These are phyloP conservation scores for Columbina picui DNA, from an alignment of 2,113 vertebrate genomes.

Conservation along the genomic window DNA sequence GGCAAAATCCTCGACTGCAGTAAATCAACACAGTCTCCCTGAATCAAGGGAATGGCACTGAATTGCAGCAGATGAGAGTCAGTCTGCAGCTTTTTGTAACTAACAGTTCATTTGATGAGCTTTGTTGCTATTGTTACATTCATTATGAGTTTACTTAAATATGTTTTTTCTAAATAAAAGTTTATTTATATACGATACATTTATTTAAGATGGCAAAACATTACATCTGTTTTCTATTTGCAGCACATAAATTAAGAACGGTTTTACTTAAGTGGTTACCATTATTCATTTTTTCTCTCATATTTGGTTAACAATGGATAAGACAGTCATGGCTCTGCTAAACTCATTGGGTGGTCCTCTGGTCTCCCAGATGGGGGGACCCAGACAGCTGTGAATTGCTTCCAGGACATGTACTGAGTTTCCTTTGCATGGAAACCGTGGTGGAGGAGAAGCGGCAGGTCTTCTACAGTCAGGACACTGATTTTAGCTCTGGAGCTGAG, in stretches of 20 bases:
- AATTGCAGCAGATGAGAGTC: neutral
- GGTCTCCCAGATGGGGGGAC: fast-evolving
- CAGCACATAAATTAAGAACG: neutral
- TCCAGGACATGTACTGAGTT: neutral
- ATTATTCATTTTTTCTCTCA: neutral
- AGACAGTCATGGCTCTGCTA: neutral
- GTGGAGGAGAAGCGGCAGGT: neutral
- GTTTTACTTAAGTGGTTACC: neutral
- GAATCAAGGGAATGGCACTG: neutral
- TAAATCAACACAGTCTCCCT: neutral
- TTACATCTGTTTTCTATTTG: neutral
- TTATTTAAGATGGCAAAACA: neutral
- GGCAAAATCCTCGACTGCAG: neutral
- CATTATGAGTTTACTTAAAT: neutral
- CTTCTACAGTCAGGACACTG: neutral
- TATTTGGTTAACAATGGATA: neutral
- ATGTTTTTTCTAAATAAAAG: fast-evolving
- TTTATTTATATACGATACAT: neutral
- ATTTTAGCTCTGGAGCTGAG: neutral
- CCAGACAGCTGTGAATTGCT: neutral
- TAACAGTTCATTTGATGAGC: neutral
- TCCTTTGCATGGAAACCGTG: neutral
- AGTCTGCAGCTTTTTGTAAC: neutral
- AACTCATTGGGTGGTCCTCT: fast-evolving
- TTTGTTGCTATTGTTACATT: neutral